Conservation (phyloP, 2,797 vertebrate species). For the Tauraco hartlaubi region DNA sequence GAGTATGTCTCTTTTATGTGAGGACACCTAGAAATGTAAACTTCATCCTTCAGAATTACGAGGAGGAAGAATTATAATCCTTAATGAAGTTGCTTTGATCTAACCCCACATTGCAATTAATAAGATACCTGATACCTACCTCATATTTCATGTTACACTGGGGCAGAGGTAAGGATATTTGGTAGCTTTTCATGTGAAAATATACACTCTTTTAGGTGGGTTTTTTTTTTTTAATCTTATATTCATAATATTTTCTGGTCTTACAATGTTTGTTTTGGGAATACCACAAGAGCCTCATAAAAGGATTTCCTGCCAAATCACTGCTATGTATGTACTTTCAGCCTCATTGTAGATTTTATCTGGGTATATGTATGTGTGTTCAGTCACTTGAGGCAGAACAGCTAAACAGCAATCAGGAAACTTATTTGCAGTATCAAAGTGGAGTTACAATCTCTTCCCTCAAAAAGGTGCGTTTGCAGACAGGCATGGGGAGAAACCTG, state of each 20-base stretch:
- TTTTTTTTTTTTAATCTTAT: not conserved
- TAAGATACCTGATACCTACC: not conserved
- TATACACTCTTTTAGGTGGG: not conserved
- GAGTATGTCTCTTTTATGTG: not conserved
- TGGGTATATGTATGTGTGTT: not conserved
- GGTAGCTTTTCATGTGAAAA: not conserved
- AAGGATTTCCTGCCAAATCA: slow-evolving; percentile 32
- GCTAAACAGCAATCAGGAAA: not conserved
- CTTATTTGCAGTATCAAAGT: not conserved
- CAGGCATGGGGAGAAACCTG: not conserved
- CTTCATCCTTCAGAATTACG: not conserved
- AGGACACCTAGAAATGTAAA: not conserved
- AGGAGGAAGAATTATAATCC: not conserved
- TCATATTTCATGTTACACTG: rapidly evolving
- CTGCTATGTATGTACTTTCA: not conserved
- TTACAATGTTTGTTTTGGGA: slow-evolving; percentile 22
- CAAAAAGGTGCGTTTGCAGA: not conserved
- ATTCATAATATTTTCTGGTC: not conserved
- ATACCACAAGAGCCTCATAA: not conserved
- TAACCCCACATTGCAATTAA: not conserved
- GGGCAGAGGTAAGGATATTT: not conserved
- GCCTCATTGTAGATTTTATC: not conserved
- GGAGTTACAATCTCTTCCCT: not conserved
- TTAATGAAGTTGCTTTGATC: not conserved
- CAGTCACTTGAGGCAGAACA: not conserved